A percentile compares a stretch with the other conserved stretches of the same genome.
phyloP scores from a whole-genome alignment of 2,888 invertebrate species.

The Macrosiphum euphorbiae region DNA sequence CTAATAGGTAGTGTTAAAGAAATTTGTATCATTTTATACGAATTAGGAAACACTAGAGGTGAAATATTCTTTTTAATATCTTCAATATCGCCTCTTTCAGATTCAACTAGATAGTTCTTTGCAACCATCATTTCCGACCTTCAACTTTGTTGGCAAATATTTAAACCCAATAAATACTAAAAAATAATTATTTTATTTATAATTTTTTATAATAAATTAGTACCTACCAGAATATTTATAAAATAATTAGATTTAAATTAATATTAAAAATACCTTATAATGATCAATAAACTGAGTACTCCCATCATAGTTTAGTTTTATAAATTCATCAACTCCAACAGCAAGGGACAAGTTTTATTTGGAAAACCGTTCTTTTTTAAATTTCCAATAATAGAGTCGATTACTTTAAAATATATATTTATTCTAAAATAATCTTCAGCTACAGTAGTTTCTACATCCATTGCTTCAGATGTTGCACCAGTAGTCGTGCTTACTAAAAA shows the following conservation, averaged over 20 bases:
- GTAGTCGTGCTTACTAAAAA: too few relatives aligned
- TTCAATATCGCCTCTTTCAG: slow-evolving; percentile 13
- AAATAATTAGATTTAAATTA: too few relatives aligned
- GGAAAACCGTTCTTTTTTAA: slow-evolving; percentile 11
- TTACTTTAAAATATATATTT: too few relatives aligned
- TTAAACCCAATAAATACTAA: background rate
- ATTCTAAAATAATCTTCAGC: too few relatives aligned
- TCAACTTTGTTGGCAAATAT: background rate
- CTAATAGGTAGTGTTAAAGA: too few relatives aligned
- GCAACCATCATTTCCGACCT: slow-evolving; percentile 30
- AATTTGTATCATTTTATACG: too few relatives aligned
- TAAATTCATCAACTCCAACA: slow-evolving; percentile 13
- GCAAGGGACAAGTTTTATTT: background rate
- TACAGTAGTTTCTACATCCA: too few relatives aligned
- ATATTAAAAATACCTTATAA: slow-evolving; percentile 9
- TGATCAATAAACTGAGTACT: slow-evolving; percentile 24
- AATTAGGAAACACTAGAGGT: too few relatives aligned
- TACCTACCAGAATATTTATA: background rate
- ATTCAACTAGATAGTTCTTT: background rate
- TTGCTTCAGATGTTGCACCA: too few relatives aligned
- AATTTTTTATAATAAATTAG: background rate
- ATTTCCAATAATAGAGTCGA: background rate
- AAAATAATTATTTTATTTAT: slow-evolving; percentile 1
- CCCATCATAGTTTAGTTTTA: slow-evolving; percentile 4
- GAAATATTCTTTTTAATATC: slow-evolving; percentile 36